Base-by-base conservation (phyloP, 2,797 vertebrate genomes). In the Pelobates cultripes region DNA sequence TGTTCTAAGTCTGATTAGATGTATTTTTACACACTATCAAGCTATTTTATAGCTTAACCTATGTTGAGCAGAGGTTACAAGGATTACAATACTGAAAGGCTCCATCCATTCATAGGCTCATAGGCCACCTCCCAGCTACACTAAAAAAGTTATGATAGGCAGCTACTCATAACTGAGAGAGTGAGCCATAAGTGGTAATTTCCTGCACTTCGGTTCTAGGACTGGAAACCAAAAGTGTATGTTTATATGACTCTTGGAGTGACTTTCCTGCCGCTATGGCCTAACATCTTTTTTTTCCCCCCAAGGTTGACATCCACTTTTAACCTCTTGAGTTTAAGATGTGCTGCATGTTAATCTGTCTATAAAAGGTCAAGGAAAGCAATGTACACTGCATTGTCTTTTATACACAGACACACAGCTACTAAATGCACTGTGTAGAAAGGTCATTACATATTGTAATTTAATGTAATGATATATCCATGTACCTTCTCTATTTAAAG, bases 231-330 rank as follows among this genome's bases (percentile, higher is more conserved):
- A 44, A 14, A 42, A 68, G 78, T 80, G 67, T 73, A 57, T 67
- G 78, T 68, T 80, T 73, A 79, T 61, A 63, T 73, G 60, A 67
- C 44, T 79, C 70, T 79, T 73, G 61, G 42, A 79, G 73, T 73
- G 78, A 73, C 70, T 79, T 73, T 66, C 78, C 70, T 66, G 47
- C 5, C 10, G 28, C 47, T 10, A 2, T 47, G 70, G 44, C 61
- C 10, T 3, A 28, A 64, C 28, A 40, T 14, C 13, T 12, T 57
- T 15, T 57, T 51, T 5, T 28, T 2, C 28, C 28, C 28, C 28
- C 28, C 2, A 28, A 28, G 28, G 28, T 28, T 51, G 47, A 2
- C 47, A 3, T 51, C 47, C 47, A 51, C 5, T 5, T 51, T 51
- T 51, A 51, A 51, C 47, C 47, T 51, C 28, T 51, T 51, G 47